Evolutionary conservation across 2,888 invertebrate species (phyloP), one percentile per base, ranked within the genome.

Genomic region (Platycheirus rosarum): DNA sequence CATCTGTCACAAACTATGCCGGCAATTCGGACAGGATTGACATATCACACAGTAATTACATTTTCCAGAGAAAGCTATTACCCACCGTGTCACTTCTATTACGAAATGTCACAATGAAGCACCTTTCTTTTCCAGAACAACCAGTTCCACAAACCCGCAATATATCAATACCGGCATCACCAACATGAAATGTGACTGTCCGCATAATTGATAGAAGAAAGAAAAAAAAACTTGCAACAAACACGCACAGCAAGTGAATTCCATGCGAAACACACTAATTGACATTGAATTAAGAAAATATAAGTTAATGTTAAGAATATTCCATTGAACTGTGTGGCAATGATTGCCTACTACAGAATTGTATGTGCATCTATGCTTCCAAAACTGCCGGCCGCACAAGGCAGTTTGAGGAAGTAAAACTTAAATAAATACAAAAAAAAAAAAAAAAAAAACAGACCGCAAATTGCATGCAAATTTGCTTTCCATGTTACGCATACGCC

Each of bases 401-500:
- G 78, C 2, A n/a, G 6, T 2, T 29, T 18, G 16, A 48, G 74
- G 68, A 79, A 74, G 60, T 55, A 26, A 49, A 75, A 20, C 14
- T 32, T n/a, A 16, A n/a, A n/a, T n/a, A n/a, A n/a, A n/a, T n/a
- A n/a, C n/a, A n/a, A n/a, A n/a, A n/a, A n/a, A n/a, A n/a, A n/a
- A n/a, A n/a, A n/a, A n/a, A n/a, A n/a, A 23, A 29, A 68, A 55
- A 13, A 29, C n/a, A 26, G 20, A 48, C 62, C 68, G 63, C 53
- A 76, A 62, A 66, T 35, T 35, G 66, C 53, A 82, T 76, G 76
- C 71, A 77, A 82, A 82, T 71, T 62, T 4, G 32, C 53, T 63
- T 51, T 18, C 32, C 42, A 42, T 63, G 44, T 48, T 35, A 75
- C 68, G 20, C 40, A 68, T 71, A 65, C 49, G 60, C 48, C 37